Percentiles rank a stretch among this genome's conserved stretches.
Conservation (phyloP, 2,888 invertebrate genomes). For the Drosophila antonietae region DNA sequence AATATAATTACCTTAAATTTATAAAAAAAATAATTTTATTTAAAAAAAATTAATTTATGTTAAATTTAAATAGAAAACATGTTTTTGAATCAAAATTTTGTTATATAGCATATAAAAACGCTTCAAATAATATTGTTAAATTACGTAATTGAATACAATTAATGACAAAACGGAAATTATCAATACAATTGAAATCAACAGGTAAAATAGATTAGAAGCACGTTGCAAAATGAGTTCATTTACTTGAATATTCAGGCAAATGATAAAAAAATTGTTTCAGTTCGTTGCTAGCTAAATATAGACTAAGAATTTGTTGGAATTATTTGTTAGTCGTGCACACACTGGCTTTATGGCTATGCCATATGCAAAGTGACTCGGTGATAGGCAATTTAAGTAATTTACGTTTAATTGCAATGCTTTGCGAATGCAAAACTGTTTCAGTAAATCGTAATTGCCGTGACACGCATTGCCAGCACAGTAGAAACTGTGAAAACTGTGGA, state of each 20-base stretch:
- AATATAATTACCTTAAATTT: no score
- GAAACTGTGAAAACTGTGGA: constrained; percentile 1
- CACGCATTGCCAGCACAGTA: constrained; percentile 18
- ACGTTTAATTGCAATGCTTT: constrained; percentile 37
- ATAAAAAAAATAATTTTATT: no score
- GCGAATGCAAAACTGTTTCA: constrained; percentile 34
- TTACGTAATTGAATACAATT: constrained; percentile 12
- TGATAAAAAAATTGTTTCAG: constrained; percentile 16
- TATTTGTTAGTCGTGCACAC: constrained; percentile 1
- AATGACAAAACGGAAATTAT: background rate
- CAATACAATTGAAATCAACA: background rate
- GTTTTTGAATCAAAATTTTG: no score
- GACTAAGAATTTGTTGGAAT: constrained; percentile 6
- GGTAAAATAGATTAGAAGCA: constrained; percentile 31
- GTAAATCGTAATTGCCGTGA: constrained; percentile 34
- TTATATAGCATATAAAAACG: background rate
- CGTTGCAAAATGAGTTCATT: constrained; percentile 39
- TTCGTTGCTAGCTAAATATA: constrained; percentile 17
- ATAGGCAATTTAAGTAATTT: constrained; percentile 48
- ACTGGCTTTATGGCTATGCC: background rate
- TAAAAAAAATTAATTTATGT: no score
- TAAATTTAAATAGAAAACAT: no score
- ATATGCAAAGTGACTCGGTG: constrained; percentile 24
- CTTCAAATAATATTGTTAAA: background rate
- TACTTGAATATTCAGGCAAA: constrained; percentile 2